Base-by-base conservation (phyloP, 2,113 vertebrate species). In the Syrrhaptes paradoxus region DNA sequence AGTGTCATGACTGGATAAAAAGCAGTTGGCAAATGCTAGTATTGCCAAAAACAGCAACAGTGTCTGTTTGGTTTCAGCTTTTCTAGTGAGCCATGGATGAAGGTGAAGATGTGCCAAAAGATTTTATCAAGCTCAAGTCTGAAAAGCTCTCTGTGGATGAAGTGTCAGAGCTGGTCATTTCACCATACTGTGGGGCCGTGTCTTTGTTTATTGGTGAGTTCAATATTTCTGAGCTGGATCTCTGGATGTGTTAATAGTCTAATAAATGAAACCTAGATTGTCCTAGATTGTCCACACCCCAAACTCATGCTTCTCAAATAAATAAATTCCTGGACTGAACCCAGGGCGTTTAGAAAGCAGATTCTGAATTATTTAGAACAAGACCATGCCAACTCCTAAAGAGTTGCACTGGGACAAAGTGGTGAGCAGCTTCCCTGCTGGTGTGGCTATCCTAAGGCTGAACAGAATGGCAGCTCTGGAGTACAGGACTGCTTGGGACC, bases 181-280 rank as follows among this genome's bases (percentile, higher is more conserved):
- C 98, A 89, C 91, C 98, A 3, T 97, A 67, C 62, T 99, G 99
- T 96, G 99, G 99, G 52, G 99, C 99, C 34, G 78, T 98, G 34
- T 98, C 99, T 48, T 62, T 99, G 1, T 99, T 99, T 85, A 96
- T 99, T 95, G 99, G 99, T 99, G 95, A 96, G 98, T 96, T 92
- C 87, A 49, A 49, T 58, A 29, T 79, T 74, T 67, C 22, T 52
- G 36, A 81, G 9, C 11, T 83, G 65, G 38, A 70, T 85, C 17
- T 59, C 31, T 90, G 31, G 3, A 5, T 82, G 29, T 74, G 21
- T 87, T 76, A 63, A 24, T 51, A 70, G 21, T 65, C 13, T 85
- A 68, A 51, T 71, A 76, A 92, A 81, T 62, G 36, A 6, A 82
- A 54, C 20, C 21, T 71, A 51, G 32, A 13, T 51, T 78, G 24